Percentiles rank a stretch among this genome's conserved stretches.
Evolutionary conservation across 2,888 invertebrate genomes (phyloP).

Genomic region (Pyralis farinalis): DNA sequence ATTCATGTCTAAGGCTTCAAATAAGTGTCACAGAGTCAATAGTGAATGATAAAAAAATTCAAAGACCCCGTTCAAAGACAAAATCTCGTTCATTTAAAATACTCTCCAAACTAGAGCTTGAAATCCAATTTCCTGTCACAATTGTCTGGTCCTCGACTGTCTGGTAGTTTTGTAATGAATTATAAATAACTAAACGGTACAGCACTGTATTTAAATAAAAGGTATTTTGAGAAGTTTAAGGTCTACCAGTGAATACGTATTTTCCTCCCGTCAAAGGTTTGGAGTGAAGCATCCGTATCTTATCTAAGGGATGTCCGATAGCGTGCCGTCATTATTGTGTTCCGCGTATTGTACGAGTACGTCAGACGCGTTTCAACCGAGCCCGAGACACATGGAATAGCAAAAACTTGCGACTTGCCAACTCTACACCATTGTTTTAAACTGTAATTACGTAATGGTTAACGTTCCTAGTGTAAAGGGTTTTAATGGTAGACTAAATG

Average conservation of each 20-base stretch:
- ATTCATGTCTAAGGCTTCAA: conserved; percentile 49
- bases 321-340: conserved; percentile 42
- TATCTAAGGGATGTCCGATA: conserved; percentile 56
- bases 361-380: conserved; percentile 45
- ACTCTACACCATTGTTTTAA: conserved; percentile 3
- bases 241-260: conserved; percentile 11
- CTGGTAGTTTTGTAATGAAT: not conserved
- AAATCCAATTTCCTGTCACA: not conserved
- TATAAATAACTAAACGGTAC: not conserved
- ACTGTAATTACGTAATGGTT: not conserved
- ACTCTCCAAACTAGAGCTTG: not conserved
- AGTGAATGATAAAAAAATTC: conserved; percentile 36
- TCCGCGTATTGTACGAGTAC: conserved; percentile 48
- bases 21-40: conserved; percentile 56
- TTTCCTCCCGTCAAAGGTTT: conserved; percentile 39
- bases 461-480: not conserved
- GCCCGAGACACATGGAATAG: conserved; percentile 30
- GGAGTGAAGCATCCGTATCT: conserved; percentile 44
- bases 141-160: too few relatives aligned
- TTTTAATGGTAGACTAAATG: not conserved
- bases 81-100: conserved; percentile 13
- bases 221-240: not conserved
- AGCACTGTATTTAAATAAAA: not conserved
- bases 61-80: conserved; percentile 26
- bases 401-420: conserved; percentile 38